A percentile compares a stretch with the other conserved stretches of the same genome.
Conservation (phyloP, 2,888 invertebrate species). For the Schizotus pectinicornis region DNA sequence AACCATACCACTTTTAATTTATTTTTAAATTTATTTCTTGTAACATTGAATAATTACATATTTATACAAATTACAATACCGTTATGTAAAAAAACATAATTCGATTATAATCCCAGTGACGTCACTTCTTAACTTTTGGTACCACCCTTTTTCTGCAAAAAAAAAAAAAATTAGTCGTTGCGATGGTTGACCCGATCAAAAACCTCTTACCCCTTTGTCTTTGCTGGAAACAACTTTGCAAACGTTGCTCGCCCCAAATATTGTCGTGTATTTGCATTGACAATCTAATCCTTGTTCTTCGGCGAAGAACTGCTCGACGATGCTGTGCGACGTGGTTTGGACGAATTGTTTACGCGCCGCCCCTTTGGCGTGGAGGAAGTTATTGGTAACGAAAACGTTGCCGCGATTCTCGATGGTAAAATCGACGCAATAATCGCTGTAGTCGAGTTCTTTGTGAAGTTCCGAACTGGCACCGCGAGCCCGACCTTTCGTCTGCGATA, state of each 20-base stretch:
- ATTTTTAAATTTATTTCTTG: slow-evolving; percentile 13
- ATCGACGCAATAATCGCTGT: slow-evolving; percentile 70
- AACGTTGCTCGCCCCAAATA: slow-evolving; percentile 45
- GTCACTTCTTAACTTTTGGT: slow-evolving; percentile 31
- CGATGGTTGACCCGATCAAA: background rate
- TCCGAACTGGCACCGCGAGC: slow-evolving; percentile 64
- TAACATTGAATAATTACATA: slow-evolving; percentile 32
- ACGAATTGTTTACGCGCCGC: slow-evolving; percentile 68
- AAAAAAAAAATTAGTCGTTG: slow-evolving; percentile 23
- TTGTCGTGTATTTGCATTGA: slow-evolving; percentile 47
- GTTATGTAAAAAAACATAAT: slow-evolving; percentile 36
- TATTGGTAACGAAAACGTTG: slow-evolving; percentile 68
- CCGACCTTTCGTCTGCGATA: slow-evolving; percentile 69
- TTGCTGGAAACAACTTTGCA: slow-evolving; percentile 47
- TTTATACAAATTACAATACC: slow-evolving; percentile 45
- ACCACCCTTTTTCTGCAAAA: slow-evolving; percentile 43
- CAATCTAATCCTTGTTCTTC: slow-evolving; percentile 60
- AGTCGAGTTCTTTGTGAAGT: slow-evolving; percentile 63
- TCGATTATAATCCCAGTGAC: background rate
- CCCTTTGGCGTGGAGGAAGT: slow-evolving; percentile 63
- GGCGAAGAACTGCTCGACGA: slow-evolving; percentile 57
- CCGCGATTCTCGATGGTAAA: slow-evolving; percentile 72
- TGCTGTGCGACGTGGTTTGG: slow-evolving; percentile 61
- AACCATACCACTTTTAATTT: too few relatives aligned
- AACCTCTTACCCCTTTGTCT: slow-evolving; percentile 37